These are phyloP conservation scores for Ferrisia virgata DNA, from an alignment of 2,888 invertebrate genomes.

Conservation along the genomic window DNA sequence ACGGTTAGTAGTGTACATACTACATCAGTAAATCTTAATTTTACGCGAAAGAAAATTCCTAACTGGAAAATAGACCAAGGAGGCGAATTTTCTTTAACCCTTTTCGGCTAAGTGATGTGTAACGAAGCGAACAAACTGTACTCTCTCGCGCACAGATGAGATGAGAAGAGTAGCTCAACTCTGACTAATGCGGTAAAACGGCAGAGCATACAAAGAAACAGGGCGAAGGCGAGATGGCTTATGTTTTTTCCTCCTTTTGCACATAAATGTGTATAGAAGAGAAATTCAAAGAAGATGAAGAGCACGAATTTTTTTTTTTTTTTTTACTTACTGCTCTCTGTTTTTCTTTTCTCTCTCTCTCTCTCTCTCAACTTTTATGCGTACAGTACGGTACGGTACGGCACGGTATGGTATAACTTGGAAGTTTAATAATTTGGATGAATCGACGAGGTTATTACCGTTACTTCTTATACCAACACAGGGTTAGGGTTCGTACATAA, in stretches of 20 bases:
- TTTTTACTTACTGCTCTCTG: not conserved
- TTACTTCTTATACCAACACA: no score
- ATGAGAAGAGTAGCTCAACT: not conserved
- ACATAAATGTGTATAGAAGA: no score
- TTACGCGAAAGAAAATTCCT: not conserved
- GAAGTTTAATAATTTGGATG: not conserved
- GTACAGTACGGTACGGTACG: no score
- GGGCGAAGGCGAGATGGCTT: not conserved
- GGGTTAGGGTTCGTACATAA: not conserved
- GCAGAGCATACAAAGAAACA: not conserved
- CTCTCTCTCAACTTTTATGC: no score
- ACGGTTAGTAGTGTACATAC: not conserved
- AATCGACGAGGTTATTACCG: not conserved
- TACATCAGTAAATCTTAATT: not conserved
- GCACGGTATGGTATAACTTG: not conserved
- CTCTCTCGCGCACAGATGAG: not conserved
- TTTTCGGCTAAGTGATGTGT: not conserved
- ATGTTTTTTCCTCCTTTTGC: not conserved
- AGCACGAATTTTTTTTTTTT: not conserved
- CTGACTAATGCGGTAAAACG: not conserved
- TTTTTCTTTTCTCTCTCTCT: not conserved
- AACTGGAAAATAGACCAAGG: not conserved
- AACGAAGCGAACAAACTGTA: not conserved
- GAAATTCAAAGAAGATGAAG: no score
- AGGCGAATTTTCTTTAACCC: not conserved